Base-by-base conservation (phyloP, 2,888 invertebrate genomes). In the Agrotis ipsilon region DNA sequence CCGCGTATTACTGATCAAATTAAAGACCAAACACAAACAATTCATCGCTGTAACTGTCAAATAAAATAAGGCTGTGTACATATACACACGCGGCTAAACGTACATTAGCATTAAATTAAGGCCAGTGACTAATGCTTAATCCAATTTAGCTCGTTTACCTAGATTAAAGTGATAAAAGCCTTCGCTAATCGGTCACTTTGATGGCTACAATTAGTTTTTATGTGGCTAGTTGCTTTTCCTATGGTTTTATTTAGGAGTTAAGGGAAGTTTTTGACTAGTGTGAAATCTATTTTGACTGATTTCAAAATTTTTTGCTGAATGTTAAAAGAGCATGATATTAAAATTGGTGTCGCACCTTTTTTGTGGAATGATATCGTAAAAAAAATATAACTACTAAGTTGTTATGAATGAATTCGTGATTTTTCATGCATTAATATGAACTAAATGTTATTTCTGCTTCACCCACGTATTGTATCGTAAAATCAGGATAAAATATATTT, bases 51-150 rank as follows among this genome's bases (percentile, higher is more conserved):
- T 24, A 58, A 54, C 43, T 39, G 61, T 77, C 39, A 64, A 61
- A 67, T 72, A 73, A 78, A 75, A 78, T 71, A 62, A 72, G 70
- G 51, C 43, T 60, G 48, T 66, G 51, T 39, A 21, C 72, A 54
- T 39, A 64, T 64, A 72, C 57, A 72, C 57, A 72, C 18, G 39
- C 46, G 39, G 61, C 68, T 59, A 72, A 78, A 76, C 65, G 65
- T 57, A 77, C 66, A 83, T 85, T 77, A 75, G 59, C 72, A 76
- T 82, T 69, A 83, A 85, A 85, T 83, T 82, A 82, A 84, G 84
- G 84, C 71, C 82, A 83, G 9, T 58, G 68, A 55, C 78, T 79
- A 81, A 83, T 74, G 75, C 79, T 32, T 83, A 83, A 84, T 81
- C 76, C 83, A 83, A 83, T 84, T 85, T 73, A 82, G 75, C 57